Percentiles rank a stretch among this genome's conserved stretches.
phyloP scores from a whole-genome alignment of 2,888 invertebrate species.

The Ommatoiulus sabulosus region DNA sequence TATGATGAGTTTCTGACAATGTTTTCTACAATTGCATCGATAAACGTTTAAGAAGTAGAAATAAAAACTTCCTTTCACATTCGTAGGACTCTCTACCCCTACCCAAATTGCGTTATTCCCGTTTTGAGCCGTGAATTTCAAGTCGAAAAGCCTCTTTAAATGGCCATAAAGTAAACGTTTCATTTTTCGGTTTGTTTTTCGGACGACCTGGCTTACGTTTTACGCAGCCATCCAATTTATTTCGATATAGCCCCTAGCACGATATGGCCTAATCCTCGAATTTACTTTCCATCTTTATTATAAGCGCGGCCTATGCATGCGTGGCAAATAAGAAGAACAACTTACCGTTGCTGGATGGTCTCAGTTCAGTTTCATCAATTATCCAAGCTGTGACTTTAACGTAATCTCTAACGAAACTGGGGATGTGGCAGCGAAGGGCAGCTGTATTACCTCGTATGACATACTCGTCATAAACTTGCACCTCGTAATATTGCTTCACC shows the following conservation, averaged over 20 bases:
- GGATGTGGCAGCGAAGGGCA: slow-evolving; percentile 56
- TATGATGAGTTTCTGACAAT: no score
- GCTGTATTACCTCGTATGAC: slow-evolving; percentile 57
- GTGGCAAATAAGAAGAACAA: slow-evolving; percentile 14
- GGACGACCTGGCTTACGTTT: not conserved
- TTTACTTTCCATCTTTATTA: not conserved
- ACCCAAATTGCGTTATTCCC: no score
- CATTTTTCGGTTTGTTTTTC: not conserved
- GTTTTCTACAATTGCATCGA: no score
- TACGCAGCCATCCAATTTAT: not conserved
- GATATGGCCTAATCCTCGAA: not conserved
- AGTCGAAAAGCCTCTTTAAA: no score
- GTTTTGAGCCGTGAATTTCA: no score
- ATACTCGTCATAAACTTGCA: slow-evolving; percentile 57
- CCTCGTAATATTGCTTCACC: slow-evolving; percentile 58
- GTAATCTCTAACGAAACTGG: slow-evolving; percentile 57
- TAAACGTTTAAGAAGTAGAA: no score
- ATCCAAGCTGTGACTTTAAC: slow-evolving; percentile 56
- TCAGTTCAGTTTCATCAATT: slow-evolving; percentile 48
- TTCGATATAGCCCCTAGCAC: not conserved
- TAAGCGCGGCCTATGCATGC: not conserved
- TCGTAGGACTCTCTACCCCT: no score
- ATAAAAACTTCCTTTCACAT: no score
- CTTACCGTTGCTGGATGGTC: slow-evolving; percentile 56
- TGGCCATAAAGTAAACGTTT: no score